Evolutionary conservation across 2,113 vertebrate species (phyloP).

Genomic region (Reinhardtius hippoglossoides): DNA sequence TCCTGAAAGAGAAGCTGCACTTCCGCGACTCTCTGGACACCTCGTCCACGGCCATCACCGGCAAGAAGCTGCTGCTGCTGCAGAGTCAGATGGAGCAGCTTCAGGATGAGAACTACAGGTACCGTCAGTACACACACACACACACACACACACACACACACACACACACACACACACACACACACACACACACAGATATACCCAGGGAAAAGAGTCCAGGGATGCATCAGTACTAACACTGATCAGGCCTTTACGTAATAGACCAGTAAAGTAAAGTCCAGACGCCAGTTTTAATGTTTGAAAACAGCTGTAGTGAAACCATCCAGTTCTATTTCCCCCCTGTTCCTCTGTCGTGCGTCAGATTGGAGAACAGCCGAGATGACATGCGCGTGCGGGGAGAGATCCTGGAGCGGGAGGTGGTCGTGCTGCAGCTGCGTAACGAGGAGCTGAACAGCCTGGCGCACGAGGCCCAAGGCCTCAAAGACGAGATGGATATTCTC

Average conservation of each 20-base stretch:
- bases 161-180: no score
- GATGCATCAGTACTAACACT: neutral
- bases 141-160: no score
- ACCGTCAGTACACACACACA: neutral
- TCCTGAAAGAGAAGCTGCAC: conserved; percentile 81
- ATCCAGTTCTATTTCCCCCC: no score
- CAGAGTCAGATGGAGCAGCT: conserved; percentile 93
- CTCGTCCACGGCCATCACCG: conserved; percentile 79
- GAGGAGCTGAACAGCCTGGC: conserved; percentile 90
- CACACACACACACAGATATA: neutral
- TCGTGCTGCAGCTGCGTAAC: conserved; percentile 85
- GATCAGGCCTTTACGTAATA: neutral
- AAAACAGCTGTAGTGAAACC: no score
- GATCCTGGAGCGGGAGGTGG: conserved; percentile 84
- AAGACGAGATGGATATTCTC: conserved; percentile 95
- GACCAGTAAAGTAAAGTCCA: no score
- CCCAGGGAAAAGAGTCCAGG: neutral
- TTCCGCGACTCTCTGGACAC: conserved; percentile 72
- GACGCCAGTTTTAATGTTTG: no score
- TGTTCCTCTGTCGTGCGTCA: conserved; percentile 45
- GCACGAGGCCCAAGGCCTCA: conserved; percentile 88
- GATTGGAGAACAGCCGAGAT: conserved; percentile 88
- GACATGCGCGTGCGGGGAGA: conserved; percentile 82
- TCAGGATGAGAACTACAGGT: conserved; percentile 95
- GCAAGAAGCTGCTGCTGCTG: conserved; percentile 90